Base-by-base conservation (phyloP, 2,888 invertebrate genomes). In the Entomobrya proxima region DNA sequence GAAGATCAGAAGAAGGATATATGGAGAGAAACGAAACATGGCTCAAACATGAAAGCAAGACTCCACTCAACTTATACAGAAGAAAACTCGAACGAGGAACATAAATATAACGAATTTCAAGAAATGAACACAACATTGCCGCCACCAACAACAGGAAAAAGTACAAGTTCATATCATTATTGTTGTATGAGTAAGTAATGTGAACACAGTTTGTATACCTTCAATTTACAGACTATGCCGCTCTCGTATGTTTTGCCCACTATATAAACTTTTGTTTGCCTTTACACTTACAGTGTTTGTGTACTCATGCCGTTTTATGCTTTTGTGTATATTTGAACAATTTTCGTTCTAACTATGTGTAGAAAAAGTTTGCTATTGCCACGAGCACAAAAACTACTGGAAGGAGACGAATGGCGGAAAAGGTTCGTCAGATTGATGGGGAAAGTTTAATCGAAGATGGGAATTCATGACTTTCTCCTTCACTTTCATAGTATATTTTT, bases 401-500 rank as follows among this genome's bases (percentile, higher is more conserved):
- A 78, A 74, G 27, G 74, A 88, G 88, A 87, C 85, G 85, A 76
- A 86, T 80, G 87, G 85, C 85, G 88, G 86, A 89, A 89, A 89
- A 85, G 87, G 88, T 87, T 86, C 78, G 55, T 78, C 82, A 87
- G 88, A 89, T 89, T 88, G 88, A 89, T 88, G 89, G 87, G 58
- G 86, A 88, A 89, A 89, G 88, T 89, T 89, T 88, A 89, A 89
- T 88, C 89, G 89, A 89, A 88, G 88, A 89, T 89, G 87, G 83
- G 88, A 87, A 88, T 88, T 89, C 89, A 89, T 89, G 88, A 86
- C 88, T 88, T 85, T 81, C 80, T 81, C 55, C 64, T 64, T 6
- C 24, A 11, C 52, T 40, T 69, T 67, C 37, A 24, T 30, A 35
- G 32, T n/a, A n/a, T n/a, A n/a, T 79, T 52, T 67, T 37, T 69